Evolutionary conservation across 2,113 vertebrate species (phyloP), one percentile per base, ranked within the genome.

Genomic region (Tonatia bakeri): DNA sequence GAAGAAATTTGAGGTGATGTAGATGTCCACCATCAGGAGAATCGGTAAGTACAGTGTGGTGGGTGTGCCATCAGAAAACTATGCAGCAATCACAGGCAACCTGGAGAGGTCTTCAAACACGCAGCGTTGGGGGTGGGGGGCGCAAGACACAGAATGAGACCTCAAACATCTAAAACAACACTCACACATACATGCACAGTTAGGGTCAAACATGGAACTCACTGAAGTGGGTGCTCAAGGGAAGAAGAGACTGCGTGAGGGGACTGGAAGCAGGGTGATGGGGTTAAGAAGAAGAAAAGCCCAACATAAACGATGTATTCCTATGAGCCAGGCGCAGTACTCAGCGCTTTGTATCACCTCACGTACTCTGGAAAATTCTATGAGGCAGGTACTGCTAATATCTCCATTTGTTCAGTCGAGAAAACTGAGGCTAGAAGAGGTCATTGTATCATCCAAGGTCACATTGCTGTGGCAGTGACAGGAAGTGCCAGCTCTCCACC

Each of bases 91-190:
- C 13, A 31, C 64, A 73, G 33, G 40, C 45, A 56, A 28, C 38
- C 14, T 0, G 80, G 33, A 83, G 67, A 86, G 75, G 13, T 19
- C 52, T 73, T 45, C 83, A 69, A 14, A 93, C 56, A 33, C 0
- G 31, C 15, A n/a, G 38, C n/a, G 20, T 43, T 77, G 26, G 4
- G 17, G 11, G 2, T 0, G 3, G 7, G 3, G 13, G 3, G 13
- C 28, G 36, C n/a, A 82, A 19, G 56, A 40, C 45, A 10, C n/a
- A 61, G 77, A 73, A 47, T 7, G 14, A 81, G 52, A 72, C n/a
- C 33, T 56, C 20, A 4, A 56, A 47, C 69, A 83, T 11, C 52
- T 59, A 28, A 72, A 45, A 86, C 33, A 38, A n/a, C 31, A 26
- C 22, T 38, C 28, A 64, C 12, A 13, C 43, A 33, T 2, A 12